phyloP scores from a whole-genome alignment of 2,888 invertebrate genomes.

The Euproctis similis region DNA sequence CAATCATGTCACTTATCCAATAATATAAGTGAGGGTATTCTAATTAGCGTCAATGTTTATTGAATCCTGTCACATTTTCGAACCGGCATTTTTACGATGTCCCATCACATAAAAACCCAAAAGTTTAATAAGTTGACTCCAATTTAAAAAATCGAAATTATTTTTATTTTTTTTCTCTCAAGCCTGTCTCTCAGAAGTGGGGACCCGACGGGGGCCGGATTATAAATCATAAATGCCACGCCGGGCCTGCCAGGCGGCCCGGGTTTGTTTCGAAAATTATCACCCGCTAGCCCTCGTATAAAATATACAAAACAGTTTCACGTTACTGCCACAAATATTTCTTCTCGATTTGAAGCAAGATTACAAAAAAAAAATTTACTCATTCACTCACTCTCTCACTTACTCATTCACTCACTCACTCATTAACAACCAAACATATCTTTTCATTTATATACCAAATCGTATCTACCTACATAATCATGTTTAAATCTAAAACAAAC shows the following conservation, averaged over 20 bases:
- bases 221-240: constrained; percentile 73
- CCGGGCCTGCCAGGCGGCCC: constrained; percentile 48
- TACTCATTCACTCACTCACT: constrained; percentile 7
- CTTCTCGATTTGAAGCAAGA: constrained; percentile 44
- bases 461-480: no score
- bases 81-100: constrained; percentile 37
- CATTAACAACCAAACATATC: no score
- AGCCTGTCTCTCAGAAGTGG: constrained; percentile 58
- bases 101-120: constrained; percentile 47
- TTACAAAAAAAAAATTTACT: constrained; percentile 45
- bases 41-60: constrained; percentile 6
- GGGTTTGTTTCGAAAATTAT: constrained; percentile 63
- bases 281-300: constrained; percentile 55
- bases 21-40: not conserved
- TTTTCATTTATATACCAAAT: no score
- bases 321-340: constrained; percentile 64
- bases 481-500: no score
- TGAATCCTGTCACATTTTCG: constrained; percentile 10
- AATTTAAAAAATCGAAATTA: constrained; percentile 67
- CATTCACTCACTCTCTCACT: constrained; percentile 2
- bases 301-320: constrained; percentile 69
- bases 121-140: constrained; percentile 61
- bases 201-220: constrained; percentile 62
- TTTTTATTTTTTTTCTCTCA: no score
- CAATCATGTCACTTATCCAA: no score